Conservation (phyloP, 2,888 invertebrate species). For the Caenorhabditis macrosperma region DNA sequence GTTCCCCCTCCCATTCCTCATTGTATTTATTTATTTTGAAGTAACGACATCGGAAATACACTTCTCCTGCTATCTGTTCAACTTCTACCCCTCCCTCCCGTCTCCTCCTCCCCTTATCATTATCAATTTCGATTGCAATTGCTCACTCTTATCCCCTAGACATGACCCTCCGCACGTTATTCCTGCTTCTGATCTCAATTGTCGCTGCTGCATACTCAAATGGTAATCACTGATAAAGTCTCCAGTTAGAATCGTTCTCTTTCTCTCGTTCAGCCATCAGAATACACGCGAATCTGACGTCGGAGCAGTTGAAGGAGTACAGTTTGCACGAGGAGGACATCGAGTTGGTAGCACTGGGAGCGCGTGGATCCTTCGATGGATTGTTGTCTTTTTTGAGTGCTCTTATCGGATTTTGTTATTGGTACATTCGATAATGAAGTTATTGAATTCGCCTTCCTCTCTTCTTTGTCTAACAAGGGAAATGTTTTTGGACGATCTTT, state of each 20-base stretch:
- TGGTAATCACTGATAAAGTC: constrained; percentile 8
- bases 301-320: constrained; percentile 9
- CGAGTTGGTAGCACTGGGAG: background rate
- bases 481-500: no score
- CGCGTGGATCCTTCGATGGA: background rate
- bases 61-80: background rate
- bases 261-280: constrained; percentile 14
- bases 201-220: constrained; percentile 8
- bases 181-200: constrained; percentile 23
- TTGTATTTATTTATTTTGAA: background rate
- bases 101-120: background rate
- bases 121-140: background rate
- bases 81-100: background rate
- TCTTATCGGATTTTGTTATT: background rate
- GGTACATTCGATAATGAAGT: background rate
- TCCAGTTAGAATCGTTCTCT: background rate
- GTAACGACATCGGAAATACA: background rate
- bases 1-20: background rate
- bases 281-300: constrained; percentile 15
- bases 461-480: no score
- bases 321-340: constrained; percentile 7
- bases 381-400: background rate
- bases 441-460: background rate
- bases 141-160: background rate
- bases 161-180: background rate